phyloP scores from a whole-genome alignment of 2,888 invertebrate genomes.

The Cecidostiba fungosa region DNA sequence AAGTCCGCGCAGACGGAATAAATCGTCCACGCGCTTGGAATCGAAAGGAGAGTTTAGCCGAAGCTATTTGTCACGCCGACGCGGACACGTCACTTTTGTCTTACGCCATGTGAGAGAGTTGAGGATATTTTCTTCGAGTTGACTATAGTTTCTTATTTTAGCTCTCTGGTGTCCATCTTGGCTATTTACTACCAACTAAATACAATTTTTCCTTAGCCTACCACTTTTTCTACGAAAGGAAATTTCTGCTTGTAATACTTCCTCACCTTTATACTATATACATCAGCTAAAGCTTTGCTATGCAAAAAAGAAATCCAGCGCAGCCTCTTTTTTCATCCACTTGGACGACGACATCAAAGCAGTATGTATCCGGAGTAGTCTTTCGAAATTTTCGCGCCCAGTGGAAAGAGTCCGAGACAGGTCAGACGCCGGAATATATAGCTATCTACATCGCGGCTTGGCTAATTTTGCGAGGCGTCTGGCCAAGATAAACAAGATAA shows the following conservation, averaged over 20 bases:
- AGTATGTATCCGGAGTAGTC: background rate
- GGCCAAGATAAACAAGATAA: conserved; percentile 77
- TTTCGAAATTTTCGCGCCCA: conserved; percentile 4
- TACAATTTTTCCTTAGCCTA: no score
- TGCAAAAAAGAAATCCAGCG: background rate
- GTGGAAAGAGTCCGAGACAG: conserved; percentile 32
- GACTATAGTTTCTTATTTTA: no score
- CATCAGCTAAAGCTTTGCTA: no score
- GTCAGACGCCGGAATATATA: background rate
- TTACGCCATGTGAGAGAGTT: background rate
- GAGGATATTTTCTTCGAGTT: conserved; percentile 18
- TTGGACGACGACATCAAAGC: conserved; percentile 11
- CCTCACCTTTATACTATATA: no score
- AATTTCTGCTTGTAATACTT: no score
- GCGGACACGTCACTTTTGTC: conserved; percentile 41
- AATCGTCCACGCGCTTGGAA: background rate
- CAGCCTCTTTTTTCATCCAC: background rate
- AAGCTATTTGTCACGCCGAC: conserved; percentile 30
- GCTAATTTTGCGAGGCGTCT: conserved; percentile 68
- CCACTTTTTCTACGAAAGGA: no score
- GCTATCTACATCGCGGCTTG: conserved; percentile 38
- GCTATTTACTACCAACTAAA: no score
- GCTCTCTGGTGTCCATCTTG: no score
- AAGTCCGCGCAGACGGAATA: background rate
- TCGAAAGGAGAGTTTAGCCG: conserved; percentile 26